Conservation (phyloP, 2,888 invertebrate genomes). For the Notodonta dromedarius region DNA sequence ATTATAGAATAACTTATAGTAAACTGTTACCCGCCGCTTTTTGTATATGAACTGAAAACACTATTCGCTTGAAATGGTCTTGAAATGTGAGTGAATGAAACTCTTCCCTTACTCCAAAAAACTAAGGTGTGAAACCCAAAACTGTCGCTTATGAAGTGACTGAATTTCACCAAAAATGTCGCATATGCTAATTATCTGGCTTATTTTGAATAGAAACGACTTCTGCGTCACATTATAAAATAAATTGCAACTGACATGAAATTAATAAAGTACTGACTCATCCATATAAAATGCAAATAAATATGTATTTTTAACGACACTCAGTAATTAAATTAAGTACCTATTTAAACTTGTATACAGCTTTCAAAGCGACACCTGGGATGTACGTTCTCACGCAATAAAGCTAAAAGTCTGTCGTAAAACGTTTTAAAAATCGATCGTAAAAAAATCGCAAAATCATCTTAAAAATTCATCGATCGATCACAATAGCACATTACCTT, state of each 20-base stretch:
- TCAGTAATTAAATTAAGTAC: conserved; percentile 9
- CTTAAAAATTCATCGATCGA: conserved; percentile 74
- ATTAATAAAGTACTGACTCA: not conserved
- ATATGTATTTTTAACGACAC: not conserved
- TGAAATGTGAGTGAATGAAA: no score
- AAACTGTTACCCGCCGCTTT: not conserved
- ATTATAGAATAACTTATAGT: not conserved
- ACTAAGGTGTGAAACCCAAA: no score
- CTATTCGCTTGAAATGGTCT: no score
- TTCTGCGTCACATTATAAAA: no score
- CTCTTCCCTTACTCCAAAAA: no score
- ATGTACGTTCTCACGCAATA: conserved; percentile 68
- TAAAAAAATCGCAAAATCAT: conserved; percentile 81
- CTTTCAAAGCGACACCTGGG: conserved; percentile 51
- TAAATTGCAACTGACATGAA: not conserved
- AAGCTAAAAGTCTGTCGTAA: conserved; percentile 64
- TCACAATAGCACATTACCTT: conserved; percentile 77
- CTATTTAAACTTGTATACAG: conserved; percentile 19
- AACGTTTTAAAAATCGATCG: conserved; percentile 66
- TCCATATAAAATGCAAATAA: not conserved
- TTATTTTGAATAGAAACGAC: no score
- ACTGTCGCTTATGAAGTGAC: no score
- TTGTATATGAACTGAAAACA: no score
- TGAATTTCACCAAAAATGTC: no score
- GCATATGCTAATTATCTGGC: no score